Evolutionary conservation across 1,140 invertebrate genomes (phyloP).

Genomic region (Drepana arcuata): DNA sequence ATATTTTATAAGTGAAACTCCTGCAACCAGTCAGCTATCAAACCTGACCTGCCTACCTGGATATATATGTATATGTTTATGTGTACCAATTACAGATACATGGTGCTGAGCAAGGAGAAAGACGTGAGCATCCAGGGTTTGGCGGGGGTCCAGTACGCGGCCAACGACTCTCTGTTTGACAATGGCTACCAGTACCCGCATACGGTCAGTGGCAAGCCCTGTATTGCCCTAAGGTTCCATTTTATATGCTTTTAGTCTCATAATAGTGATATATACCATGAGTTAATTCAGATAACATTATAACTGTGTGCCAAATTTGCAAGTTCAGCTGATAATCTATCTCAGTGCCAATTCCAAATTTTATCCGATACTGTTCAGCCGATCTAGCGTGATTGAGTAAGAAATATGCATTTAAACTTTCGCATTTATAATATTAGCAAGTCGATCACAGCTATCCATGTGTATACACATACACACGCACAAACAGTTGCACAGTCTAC

Average conservation of each 20-base stretch:
- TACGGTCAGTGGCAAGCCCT: too few species aligned
- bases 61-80: too few species aligned
- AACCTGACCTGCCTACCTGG: too few species aligned
- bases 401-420: too few species aligned
- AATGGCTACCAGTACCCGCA: conserved; percentile 77
- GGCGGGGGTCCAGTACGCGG: conserved; percentile 74
- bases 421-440: too few species aligned
- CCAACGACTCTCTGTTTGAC: conserved; percentile 75
- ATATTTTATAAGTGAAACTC: too few species aligned
- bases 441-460: too few species aligned
- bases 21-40: too few species aligned
- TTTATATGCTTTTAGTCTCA: background rate
- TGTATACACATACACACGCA: too few species aligned
- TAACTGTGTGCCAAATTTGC: too few species aligned
- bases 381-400: background rate
- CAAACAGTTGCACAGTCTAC: too few species aligned
- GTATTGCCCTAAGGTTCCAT: background rate
- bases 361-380: background rate
- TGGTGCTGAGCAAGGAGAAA: conserved; percentile 24
- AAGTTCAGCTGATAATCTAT: too few species aligned
- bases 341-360: background rate
- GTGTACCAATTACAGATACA: conserved; percentile 42
- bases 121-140: conserved; percentile 56
- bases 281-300: background rate
- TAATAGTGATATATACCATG: background rate